Evolutionary conservation across 2,113 vertebrate species (phyloP), one percentile per base, ranked within the genome.

Genomic region (Sclerurus mexicanus): DNA sequence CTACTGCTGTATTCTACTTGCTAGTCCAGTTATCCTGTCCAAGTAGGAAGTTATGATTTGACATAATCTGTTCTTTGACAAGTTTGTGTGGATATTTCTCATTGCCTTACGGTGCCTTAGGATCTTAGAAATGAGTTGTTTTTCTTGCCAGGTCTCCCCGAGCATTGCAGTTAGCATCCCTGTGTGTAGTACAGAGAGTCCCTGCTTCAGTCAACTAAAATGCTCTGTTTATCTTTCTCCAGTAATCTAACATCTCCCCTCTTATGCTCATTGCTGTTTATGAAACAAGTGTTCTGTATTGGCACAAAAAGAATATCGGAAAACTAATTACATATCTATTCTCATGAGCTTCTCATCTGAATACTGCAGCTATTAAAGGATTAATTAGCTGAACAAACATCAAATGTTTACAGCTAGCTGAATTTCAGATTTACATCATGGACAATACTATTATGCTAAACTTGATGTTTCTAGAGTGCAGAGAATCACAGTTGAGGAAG

Each of bases 371-470:
- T 88, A 83, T 88, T 93, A 95, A 72, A 76, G 49, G 77, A 82
- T 85, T 96, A 91, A 91, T 87, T 95, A 85, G 37, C 81, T 73
- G 67, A 96, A 68, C 27, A 87, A 85, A 79, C 58, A 87, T 58
- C 16, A 81, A 35, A 90, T 92, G 24, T 91, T 97, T 93, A 91
- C 47, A 87, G 58, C 40, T 72, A 79, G 75, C 49, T 73, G 71
- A 72, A 82, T 73, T 95, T 87, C 46, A 73, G 46, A 35, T 89
- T 91, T 91, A 53, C 44, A 24, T 66, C 18, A 44, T 6, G 21
- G 53, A 62, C 42, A 66, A 31, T 66, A 19, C 7, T 16, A 9
- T 52, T 87, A 46, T 23, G 20, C 14, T 82, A 56, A 58, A 73
- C 75, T 69, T 89, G 49, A 39, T 67, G 52, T 81, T 89, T 85